phyloP scores from a whole-genome alignment of 2,113 vertebrate genomes.

The Taurulus bubalis region DNA sequence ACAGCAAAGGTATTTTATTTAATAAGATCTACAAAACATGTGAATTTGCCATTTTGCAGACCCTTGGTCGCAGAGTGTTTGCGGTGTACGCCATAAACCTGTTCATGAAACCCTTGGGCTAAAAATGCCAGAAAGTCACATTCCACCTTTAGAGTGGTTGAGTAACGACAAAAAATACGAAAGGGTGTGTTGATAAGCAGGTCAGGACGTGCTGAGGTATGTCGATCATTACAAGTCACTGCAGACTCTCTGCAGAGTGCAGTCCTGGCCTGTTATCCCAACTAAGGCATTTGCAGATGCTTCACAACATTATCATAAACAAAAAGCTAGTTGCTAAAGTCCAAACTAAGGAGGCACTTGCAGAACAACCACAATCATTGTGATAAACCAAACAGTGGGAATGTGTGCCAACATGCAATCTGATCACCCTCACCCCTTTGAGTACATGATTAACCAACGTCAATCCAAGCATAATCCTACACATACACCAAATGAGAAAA shows the following conservation, averaged over 20 bases:
- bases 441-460: conserved; percentile 39
- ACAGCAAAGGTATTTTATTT: background rate
- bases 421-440: conserved; percentile 1
- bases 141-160: background rate
- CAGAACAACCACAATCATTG: background rate
- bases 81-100: no score
- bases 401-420: background rate
- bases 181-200: background rate
- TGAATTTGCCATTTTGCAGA: background rate
- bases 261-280: conserved; percentile 21
- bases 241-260: conserved; percentile 4
- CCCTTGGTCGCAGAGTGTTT: background rate
- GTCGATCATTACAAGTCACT: conserved; percentile 5
- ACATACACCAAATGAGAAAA: conserved; percentile 21
- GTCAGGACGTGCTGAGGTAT: conserved; percentile 49
- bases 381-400: background rate
- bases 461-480: conserved; percentile 17
- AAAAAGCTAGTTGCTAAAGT: background rate
- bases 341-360: background rate
- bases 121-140: background rate
- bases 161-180: background rate
- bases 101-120: background rate
- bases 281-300: background rate
- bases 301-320: background rate
- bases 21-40: background rate